Evolutionary conservation across 2,888 invertebrate species (phyloP).

Genomic region (Polymixis flavicincta): DNA sequence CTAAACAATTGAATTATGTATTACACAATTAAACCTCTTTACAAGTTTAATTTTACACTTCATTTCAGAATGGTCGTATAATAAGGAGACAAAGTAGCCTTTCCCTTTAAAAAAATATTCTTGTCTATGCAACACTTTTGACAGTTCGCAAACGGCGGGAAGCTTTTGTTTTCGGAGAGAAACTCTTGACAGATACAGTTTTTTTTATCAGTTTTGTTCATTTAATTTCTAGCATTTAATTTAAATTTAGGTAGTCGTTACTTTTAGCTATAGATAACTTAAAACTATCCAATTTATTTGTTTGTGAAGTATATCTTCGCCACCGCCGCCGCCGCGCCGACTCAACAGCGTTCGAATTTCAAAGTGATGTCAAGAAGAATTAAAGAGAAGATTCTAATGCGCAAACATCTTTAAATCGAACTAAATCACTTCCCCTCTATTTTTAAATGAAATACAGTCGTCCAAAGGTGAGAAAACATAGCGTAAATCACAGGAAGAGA

Average conservation of each 20-base stretch:
- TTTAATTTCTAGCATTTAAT: no score
- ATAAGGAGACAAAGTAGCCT: conserved; percentile 38
- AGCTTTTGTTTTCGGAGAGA: conserved; percentile 57
- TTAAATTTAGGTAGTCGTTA: no score
- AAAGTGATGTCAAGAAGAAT: not conserved
- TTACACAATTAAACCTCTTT: conserved; percentile 60
- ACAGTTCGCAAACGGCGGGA: conserved; percentile 61
- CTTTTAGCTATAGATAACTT: not conserved
- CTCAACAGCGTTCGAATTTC: not conserved
- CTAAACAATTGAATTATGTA: conserved; percentile 61
- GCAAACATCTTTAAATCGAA: conserved; percentile 20
- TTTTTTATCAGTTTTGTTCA: no score
- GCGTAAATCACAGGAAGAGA: conserved; percentile 69
- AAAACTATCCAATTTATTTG: not conserved
- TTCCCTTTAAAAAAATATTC: conserved; percentile 38
- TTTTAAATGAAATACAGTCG: conserved; percentile 23
- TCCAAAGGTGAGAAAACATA: conserved; percentile 71
- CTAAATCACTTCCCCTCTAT: conserved; percentile 43
- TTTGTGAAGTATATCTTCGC: not conserved
- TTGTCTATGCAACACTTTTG: conserved; percentile 58
- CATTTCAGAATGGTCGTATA: conserved; percentile 23
- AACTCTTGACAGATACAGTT: conserved; percentile 6
- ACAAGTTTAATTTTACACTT: conserved; percentile 40
- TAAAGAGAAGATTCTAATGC: not conserved
- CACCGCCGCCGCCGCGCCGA: no score